Percentiles rank a stretch among this genome's conserved stretches.
phyloP scores from a whole-genome alignment of 2,888 invertebrate genomes.

The Mythimna lalbum region DNA sequence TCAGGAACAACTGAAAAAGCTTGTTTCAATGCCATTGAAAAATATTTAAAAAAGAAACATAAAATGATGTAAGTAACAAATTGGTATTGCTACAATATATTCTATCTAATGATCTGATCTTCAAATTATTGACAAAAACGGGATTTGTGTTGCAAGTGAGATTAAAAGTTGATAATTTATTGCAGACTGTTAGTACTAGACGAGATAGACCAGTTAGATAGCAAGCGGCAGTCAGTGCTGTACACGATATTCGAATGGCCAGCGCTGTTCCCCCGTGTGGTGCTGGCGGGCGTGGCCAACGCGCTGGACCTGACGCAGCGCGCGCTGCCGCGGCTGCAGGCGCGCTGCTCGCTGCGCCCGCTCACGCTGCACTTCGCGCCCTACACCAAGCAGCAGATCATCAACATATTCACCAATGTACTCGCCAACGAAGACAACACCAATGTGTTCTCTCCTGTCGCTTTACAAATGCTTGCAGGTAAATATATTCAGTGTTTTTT shows the following conservation, averaged over 20 bases:
- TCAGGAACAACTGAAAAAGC: constrained; percentile 92
- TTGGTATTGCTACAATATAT: not conserved
- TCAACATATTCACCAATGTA: constrained; percentile 95
- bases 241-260: constrained; percentile 99
- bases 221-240: constrained; percentile 95
- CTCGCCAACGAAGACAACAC: constrained; percentile 93
- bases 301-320: constrained; percentile 98
- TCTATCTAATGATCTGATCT: not conserved
- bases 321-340: constrained; percentile 96
- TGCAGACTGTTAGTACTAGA: constrained; percentile 96
- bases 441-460: constrained; percentile 94
- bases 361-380: constrained; percentile 97
- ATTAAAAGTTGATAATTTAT: constrained; percentile 45
- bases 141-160: not conserved
- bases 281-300: constrained; percentile 98
- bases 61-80: constrained; percentile 93
- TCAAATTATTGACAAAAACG: not conserved
- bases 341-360: constrained; percentile 93
- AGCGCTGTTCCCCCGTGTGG: constrained; percentile 92
- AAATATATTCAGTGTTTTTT: constrained; percentile 32
- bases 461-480: constrained; percentile 97
- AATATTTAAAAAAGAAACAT: constrained; percentile 92
- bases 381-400: constrained; percentile 97
- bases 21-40: constrained; percentile 92
- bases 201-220: constrained; percentile 98